Conservation (phyloP, 2,797 vertebrate species). For the Buceros bicornis region DNA sequence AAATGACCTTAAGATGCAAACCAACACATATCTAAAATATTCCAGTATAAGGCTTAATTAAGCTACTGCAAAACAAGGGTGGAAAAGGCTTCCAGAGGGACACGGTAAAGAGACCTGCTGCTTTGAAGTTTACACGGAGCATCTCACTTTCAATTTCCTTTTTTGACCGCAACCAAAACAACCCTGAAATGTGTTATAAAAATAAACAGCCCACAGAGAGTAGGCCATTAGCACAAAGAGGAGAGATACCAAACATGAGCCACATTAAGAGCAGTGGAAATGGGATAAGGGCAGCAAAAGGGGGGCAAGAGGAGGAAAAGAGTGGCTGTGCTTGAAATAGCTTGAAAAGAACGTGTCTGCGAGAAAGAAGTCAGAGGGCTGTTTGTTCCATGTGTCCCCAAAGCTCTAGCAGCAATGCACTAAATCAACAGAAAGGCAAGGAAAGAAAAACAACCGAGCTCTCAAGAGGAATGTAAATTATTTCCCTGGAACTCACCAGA, state of each 20-base stretch:
- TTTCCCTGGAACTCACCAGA: background rate
- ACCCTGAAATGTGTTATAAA: background rate
- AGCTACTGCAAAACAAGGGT: background rate
- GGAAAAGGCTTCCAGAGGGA: background rate
- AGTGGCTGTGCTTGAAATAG: constrained; percentile 34
- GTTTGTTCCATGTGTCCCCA: constrained; percentile 45
- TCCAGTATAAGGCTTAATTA: background rate
- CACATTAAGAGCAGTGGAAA: constrained; percentile 9
- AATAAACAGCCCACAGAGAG: constrained; percentile 27
- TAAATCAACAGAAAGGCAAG: constrained; percentile 36
- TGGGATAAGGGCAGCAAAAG: background rate
- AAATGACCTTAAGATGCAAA: background rate
- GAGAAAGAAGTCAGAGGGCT: constrained; percentile 15
- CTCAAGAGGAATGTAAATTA: constrained; percentile 42
- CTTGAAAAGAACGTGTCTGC: constrained; percentile 49
- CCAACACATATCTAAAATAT: background rate
- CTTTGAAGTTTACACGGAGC: background rate
- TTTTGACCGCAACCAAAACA: constrained; percentile 42
- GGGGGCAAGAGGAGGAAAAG: background rate
- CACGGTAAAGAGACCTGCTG: background rate
- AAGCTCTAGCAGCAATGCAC: constrained; percentile 24
- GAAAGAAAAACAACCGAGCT: constrained; percentile 25
- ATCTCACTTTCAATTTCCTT: background rate
- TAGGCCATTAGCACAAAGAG: background rate
- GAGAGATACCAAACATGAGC: constrained; percentile 47